phyloP scores from a whole-genome alignment of 2,113 vertebrate species.

The Microcebus lehilahytsara region DNA sequence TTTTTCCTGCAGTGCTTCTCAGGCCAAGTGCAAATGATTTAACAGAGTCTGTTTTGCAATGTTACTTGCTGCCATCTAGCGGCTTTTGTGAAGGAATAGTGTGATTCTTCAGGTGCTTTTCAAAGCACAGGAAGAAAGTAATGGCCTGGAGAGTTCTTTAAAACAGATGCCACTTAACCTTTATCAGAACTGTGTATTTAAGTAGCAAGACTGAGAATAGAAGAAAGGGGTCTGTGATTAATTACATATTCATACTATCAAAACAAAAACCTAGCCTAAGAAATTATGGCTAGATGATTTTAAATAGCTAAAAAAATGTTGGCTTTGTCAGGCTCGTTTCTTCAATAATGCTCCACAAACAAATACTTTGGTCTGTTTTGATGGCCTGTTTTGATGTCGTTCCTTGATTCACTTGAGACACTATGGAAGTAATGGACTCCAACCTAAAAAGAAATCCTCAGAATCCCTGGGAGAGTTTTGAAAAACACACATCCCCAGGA shows the following conservation, averaged over 20 bases:
- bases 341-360: neutral
- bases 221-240: neutral
- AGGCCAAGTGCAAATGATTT: neutral
- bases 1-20: neutral
- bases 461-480: neutral
- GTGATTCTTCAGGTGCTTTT: neutral
- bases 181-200: conserved; percentile 17
- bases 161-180: neutral
- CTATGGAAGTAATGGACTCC: neutral
- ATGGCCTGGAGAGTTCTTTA: neutral
- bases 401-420: neutral
- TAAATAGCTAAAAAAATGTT: neutral
- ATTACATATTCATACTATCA: neutral
- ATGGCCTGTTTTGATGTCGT: neutral
- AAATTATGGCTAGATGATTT: neutral
- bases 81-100: conserved; percentile 19
- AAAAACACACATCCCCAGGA: neutral
- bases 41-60: conserved; percentile 49
- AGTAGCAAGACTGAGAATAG: neutral
- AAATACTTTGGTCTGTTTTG: neutral
- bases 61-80: conserved; percentile 86
- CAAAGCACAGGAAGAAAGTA: neutral
- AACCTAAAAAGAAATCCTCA: neutral
- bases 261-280: neutral
- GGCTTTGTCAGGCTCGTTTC: neutral